These are phyloP conservation scores for Luperina nickerlii DNA, from an alignment of 2,888 invertebrate species.

Conservation along the genomic window DNA sequence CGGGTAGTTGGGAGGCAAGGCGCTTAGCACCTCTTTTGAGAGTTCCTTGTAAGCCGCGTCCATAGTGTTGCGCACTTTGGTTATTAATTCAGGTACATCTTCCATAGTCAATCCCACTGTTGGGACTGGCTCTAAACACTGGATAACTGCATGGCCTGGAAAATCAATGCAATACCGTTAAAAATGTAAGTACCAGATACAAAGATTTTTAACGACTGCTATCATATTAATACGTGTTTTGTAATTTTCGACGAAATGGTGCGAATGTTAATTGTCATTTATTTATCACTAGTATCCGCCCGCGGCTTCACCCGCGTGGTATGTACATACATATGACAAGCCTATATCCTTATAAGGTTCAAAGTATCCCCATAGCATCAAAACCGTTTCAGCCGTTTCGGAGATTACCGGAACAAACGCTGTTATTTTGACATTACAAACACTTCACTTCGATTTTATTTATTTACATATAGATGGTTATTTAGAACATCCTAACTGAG, in stretches of 20 bases:
- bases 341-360: not conserved
- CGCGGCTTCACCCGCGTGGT: not conserved
- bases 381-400: not conserved
- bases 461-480: not conserved
- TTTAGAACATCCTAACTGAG: slow-evolving; percentile 10
- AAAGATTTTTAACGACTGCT: not conserved
- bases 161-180: slow-evolving; percentile 40
- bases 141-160: slow-evolving; percentile 89
- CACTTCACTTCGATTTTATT: not conserved
- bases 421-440: not conserved
- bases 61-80: slow-evolving; percentile 87
- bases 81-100: slow-evolving; percentile 88
- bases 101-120: slow-evolving; percentile 87
- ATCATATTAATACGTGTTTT: not conserved
- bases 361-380: not conserved
- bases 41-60: slow-evolving; percentile 87
- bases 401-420: not conserved
- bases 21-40: slow-evolving; percentile 86
- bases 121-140: slow-evolving; percentile 88
- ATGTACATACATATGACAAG: not conserved
- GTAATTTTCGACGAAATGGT: not conserved
- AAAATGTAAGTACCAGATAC: too few relatives aligned
- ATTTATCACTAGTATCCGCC: not conserved
- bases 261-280: not conserved
- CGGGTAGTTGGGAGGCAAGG: slow-evolving; percentile 87